Evolutionary conservation across 1,140 invertebrate species (phyloP), one percentile per base, ranked within the genome.

Genomic region (Condylostylus longicornis): DNA sequence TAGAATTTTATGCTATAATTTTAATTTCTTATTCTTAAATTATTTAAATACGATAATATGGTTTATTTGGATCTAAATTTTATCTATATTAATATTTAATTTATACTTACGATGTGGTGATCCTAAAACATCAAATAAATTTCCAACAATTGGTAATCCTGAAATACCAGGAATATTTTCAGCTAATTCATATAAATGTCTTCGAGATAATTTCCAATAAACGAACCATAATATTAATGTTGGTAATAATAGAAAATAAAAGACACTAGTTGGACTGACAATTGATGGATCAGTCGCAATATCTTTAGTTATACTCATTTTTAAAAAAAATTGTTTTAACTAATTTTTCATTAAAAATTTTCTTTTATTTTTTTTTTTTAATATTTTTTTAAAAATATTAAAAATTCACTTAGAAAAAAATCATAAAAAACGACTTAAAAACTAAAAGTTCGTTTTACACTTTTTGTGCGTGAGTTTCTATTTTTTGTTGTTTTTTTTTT

Each of bases 131-230:
- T 81, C 73, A 5, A 79, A 61, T 12, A 77, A 71, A 42, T 79
- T 82, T 42, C 80, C 80, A 21, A 83, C 42, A 0, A 84, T 35
- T 0, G 81, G 81, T 5, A 69, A 58, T 8, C 77, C 78, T 4
- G 55, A 47, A 0, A 79, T 79, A 45, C 81, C 81, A 4, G 74
- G 72, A 17, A 85, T 47, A 48, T 75, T 75, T 3, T 70, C 71
- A 1, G 75, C 79, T 23, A 82, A 57, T 53, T 81, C 72, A 35
- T 78, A 61, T 54, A 84, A 56, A 43, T 75, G 72, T 15, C 69
- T 63, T 15, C 77, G 67, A 1, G 75, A 78, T 38, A 82, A 60
- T 23, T 70, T 68, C 71, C 77, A 84, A 58, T 83, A 83, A 17
- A 72, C 62, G 52, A 74, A 78, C 61, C 69, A 81, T 8, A 83